Percentiles rank a stretch among this genome's conserved stretches.
phyloP scores from a whole-genome alignment of 1,140 invertebrate species.

The Tetramorium simillimum region DNA sequence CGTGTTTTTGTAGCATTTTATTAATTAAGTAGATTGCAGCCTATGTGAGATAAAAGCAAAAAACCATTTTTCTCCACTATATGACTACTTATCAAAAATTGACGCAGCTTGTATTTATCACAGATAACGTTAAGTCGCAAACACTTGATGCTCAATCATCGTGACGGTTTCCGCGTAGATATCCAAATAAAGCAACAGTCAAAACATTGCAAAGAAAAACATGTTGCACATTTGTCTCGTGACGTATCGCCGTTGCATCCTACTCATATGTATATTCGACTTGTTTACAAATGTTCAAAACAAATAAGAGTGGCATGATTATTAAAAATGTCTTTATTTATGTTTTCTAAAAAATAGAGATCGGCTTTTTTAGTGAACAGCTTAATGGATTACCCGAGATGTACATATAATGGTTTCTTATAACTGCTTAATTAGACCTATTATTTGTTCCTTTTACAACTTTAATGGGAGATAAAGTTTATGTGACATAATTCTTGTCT shows the following conservation, averaged over 20 bases:
- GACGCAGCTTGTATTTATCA: not conserved
- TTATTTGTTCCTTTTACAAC: not conserved
- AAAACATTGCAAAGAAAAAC: not conserved
- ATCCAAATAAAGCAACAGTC: not conserved
- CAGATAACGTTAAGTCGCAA: not conserved
- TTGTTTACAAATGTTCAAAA: not conserved
- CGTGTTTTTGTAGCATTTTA: no score
- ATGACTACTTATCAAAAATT: not conserved
- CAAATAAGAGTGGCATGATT: not conserved
- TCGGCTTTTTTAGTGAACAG: not conserved
- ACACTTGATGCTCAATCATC: not conserved
- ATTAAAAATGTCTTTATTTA: slow-evolving; percentile 30
- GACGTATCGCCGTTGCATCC: not conserved
- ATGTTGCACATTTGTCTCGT: not conserved
- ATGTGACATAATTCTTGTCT: not conserved
- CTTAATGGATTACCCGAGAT: not conserved
- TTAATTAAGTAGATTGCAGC: no score
- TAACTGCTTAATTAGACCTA: not conserved
- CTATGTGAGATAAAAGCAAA: not conserved
- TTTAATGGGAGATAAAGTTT: not conserved
- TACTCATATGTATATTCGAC: not conserved
- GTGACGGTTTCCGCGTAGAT: not conserved
- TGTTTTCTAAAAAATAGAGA: slow-evolving; percentile 41
- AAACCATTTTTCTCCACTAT: not conserved
- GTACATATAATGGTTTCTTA: not conserved